Percentiles rank a stretch among this genome's conserved stretches.
Evolutionary conservation across 23 tunicate genomes (phyloP).

Genomic region (Diplosoma virens): DNA sequence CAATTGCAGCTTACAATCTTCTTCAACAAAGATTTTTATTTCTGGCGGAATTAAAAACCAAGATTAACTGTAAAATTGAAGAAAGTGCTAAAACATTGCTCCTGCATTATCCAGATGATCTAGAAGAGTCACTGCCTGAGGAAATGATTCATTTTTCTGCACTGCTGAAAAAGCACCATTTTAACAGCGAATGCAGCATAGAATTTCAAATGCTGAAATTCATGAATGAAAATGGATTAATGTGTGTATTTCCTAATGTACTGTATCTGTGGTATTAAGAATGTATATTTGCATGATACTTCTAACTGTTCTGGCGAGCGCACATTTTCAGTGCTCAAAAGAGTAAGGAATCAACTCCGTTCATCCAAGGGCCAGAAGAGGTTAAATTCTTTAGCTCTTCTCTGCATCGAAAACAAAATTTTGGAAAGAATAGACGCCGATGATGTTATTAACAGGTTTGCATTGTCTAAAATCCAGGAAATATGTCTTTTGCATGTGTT

Average conservation of each 20-base stretch:
- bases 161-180: conserved; percentile 20
- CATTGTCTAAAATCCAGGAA: not conserved
- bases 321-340: conserved; percentile 28
- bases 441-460: conserved; percentile 8
- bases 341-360: conserved; percentile 27
- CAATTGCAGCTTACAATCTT: conserved; percentile 6
- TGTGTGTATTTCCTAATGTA: conserved; percentile 17
- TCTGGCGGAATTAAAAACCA: conserved; percentile 26
- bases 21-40: conserved; percentile 8
- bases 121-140: conserved; percentile 25
- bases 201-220: conserved; percentile 11
- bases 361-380: conserved; percentile 22
- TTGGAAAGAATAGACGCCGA: conserved; percentile 14
- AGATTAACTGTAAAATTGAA: conserved; percentile 14
- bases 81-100: conserved; percentile 21
- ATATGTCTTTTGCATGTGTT: not conserved
- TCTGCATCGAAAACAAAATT: conserved; percentile 32
- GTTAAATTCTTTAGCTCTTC: conserved; percentile 1
- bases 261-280: conserved; percentile 3
- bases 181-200: conserved; percentile 19
- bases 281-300: conserved; percentile 25
- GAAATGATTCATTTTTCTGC: conserved; percentile 21
- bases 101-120: conserved; percentile 15
- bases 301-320: conserved; percentile 27
- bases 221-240: conserved; percentile 18